phyloP scores from a whole-genome alignment of 2,113 vertebrate species.

The Bubo blakistoni region DNA sequence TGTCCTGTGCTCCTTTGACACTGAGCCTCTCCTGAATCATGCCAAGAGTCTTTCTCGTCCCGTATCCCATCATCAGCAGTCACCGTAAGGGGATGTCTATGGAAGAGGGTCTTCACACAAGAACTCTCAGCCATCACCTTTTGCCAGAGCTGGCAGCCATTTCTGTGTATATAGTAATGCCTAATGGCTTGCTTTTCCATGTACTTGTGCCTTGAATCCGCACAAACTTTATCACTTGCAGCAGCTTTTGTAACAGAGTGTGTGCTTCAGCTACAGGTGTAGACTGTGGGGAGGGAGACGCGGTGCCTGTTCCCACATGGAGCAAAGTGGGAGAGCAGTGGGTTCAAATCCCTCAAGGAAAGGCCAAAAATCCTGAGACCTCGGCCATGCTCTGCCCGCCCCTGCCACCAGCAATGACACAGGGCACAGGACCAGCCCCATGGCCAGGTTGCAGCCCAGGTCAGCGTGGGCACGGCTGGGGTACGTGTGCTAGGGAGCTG shows the following conservation, averaged over 20 bases:
- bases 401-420: background rate
- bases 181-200: background rate
- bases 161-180: background rate
- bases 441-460: background rate
- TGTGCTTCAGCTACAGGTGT: background rate
- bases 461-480: background rate
- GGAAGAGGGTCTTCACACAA: background rate
- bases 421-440: accelerated
- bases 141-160: background rate
- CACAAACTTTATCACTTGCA: background rate
- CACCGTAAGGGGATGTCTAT: background rate
- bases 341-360: background rate
- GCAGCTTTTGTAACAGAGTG: background rate
- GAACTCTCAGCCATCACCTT: background rate
- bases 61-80: background rate
- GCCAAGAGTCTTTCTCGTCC: background rate
- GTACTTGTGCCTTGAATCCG: accelerated
- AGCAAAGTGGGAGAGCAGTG: background rate
- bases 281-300: background rate
- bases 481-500: accelerated
- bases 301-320: background rate
- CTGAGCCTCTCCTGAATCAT: background rate
- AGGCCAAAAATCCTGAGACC: background rate
- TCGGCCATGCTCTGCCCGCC: background rate
- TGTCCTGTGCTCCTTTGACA: background rate